Evolutionary conservation across 1,140 invertebrate genomes (phyloP).

Genomic region (Metaphire vulgaris): DNA sequence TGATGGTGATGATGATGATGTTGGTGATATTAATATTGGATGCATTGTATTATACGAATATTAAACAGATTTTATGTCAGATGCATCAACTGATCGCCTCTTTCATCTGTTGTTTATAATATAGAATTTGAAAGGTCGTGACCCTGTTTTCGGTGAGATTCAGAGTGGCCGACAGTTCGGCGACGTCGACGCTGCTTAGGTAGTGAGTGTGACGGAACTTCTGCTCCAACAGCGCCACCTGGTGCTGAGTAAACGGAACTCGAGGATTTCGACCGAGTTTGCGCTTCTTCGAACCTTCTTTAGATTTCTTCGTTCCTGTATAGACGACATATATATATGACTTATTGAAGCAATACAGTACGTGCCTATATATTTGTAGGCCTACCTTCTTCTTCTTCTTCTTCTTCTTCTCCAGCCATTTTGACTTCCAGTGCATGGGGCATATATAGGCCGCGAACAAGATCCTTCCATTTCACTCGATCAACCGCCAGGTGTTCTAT

Average conservation of each 20-base stretch:
- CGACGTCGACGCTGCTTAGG: constrained; percentile 58
- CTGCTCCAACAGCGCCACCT: constrained; percentile 57
- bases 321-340: not conserved
- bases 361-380: not conserved
- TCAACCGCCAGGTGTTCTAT: too few species aligned
- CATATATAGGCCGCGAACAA: too few species aligned
- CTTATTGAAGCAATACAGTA: not conserved
- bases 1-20: too few species aligned
- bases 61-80: too few species aligned
- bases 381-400: constrained; percentile 18
- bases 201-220: constrained; percentile 60
- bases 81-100: not conserved
- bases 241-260: constrained; percentile 60
- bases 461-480: too few species aligned
- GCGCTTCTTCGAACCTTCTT: constrained; percentile 47
- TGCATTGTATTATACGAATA: too few species aligned
- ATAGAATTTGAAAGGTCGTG: constrained; percentile 39
- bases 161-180: constrained; percentile 56
- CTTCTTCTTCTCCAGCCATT: too few species aligned
- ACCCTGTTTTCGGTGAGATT: constrained; percentile 61
- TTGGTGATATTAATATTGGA: too few species aligned
- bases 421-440: too few species aligned
- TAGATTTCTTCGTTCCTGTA: constrained; percentile 43
- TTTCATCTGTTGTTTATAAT: not conserved
- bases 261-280: constrained; percentile 58